Evolutionary conservation across 2,113 vertebrate genomes (phyloP), one percentile per base, ranked within the genome.

Genomic region (Monarcha castaneiventris): DNA sequence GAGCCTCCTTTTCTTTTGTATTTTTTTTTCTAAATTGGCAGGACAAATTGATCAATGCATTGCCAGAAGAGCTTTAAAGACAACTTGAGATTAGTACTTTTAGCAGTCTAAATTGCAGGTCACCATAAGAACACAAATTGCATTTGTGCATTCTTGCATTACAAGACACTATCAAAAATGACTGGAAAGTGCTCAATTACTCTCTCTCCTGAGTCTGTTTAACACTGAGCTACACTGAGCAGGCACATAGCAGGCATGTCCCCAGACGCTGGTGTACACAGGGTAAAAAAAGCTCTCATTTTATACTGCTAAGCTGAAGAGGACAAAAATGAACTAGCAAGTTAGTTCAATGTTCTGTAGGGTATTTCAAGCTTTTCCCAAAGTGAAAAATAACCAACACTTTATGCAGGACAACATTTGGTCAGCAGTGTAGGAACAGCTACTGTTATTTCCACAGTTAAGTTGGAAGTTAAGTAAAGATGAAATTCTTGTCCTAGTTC

Each of bases 31-130:
- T 92, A 69, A 80, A 14, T 32, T 90, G 64, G 59, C 80, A 95
- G 72, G 39, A 83, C 41, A 69, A 81, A 61, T 71, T 74, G 33
- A 66, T 67, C 68, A 90, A 63, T 2, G 6, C 37, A 35, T 10
- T 90, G 79, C 56, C 76, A 93, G 63, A n/a, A 58, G 75, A 88
- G 58, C 27, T 91, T 95, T 74, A 91, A 96, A 89, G 54, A 67
- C 55, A 77, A 67, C 63, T 76, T 44, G 33, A 94, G 68, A 95
- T 90, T 16, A 86, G 71, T n/a, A 62, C 35, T 75, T 94, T 91
- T 27, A 74, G 79, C 64, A 95, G 82, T n/a, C 44, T 63, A 39
- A 94, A 63, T 39, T 83, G 86, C 56, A 88, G 79, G 63, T 80
- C 68, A 81, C 61, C 68, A 10, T 5, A 64, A 62, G 68, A 96